Base-by-base conservation (phyloP, 2,888 invertebrate genomes). In the Caenorhabditis sulstoni region DNA sequence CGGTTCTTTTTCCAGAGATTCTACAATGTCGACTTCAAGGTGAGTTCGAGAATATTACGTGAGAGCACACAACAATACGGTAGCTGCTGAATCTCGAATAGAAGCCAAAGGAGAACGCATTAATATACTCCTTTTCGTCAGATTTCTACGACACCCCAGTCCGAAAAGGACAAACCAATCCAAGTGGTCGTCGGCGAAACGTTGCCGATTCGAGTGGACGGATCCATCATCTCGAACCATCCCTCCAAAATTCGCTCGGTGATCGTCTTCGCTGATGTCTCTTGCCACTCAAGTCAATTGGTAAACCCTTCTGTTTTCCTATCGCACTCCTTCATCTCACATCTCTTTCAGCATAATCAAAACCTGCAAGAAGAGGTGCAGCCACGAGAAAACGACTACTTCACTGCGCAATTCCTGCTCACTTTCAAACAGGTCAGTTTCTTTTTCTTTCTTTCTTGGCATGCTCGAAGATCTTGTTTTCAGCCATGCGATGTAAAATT, bases 1-100 rank as follows among this genome's bases (percentile, higher is more conserved):
- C 57, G 82, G 23, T 80, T 80, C 57, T 75, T 81, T 68, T 84
- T 84, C 80, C 80, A 82, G 16, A 76, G 75, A 23, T 74, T 70
- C 18, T 80, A 77, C 39, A 39, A 70, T 22, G 66, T 77, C 18
- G 74, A 79, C 22, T 74, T 82, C 66, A 79, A 81, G 76, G 79
- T n/a, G n/a, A n/a, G n/a, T n/a, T n/a, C n/a, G n/a, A n/a, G n/a
- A n/a, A n/a, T n/a, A n/a, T n/a, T n/a, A n/a, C n/a, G n/a, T n/a
- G n/a, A n/a, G n/a, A n/a, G n/a, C n/a, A n/a, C n/a, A n/a, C n/a
- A n/a, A n/a, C n/a, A n/a, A n/a, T n/a, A n/a, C n/a, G n/a, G n/a
- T n/a, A n/a, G n/a, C n/a, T n/a, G n/a, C n/a, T n/a, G n/a, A n/a
- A n/a, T n/a, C n/a, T n/a, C n/a, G n/a, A n/a, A n/a, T n/a, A n/a